Base-by-base conservation (phyloP, 2,888 invertebrate genomes). In the Drosophila barbarae region DNA sequence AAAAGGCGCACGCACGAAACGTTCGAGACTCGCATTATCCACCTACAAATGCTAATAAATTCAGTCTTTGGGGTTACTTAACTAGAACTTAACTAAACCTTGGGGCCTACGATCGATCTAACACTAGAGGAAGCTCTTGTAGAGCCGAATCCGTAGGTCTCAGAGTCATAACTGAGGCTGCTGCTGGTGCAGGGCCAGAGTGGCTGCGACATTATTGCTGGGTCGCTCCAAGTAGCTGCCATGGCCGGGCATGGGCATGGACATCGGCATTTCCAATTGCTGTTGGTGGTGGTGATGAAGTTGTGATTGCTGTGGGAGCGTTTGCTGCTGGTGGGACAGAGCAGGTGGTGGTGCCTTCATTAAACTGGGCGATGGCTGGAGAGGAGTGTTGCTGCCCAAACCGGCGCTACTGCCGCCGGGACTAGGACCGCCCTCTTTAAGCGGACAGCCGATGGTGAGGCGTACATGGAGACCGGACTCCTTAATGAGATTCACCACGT, bases 401-500 rank as follows among this genome's bases (percentile, higher is more conserved):
- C 76, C 72, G 9, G 59, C 81, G 12, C 79, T 72, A 60, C 74
- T 77, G 5, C 74, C 78, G 0, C 76, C 84, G 1, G 84, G 74
- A 63, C 84, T 84, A 3, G 85, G 81, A 7, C 73, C 82, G 28
- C 79, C 84, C 53, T 84, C 86, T 74, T 76, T 89, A 15, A 89
- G 87, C 7, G 89, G 89, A 59, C 87, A 87, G 4, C 90, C 90
- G 64, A 96, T 96, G 13, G 95, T 96, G 52, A 96, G 91, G 0
- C 96, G 95, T 63, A 98, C 97, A 49, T 95, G 93, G 74, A 96
- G 93, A 23, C 98, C 98, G 0, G 98, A 98, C 87, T 96, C 98
- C 90, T 98, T 99, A 86, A 99, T 99, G 69, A 99, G 93, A 87
- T 97, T 97, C 4, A 99, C 98, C 64, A 99, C 98, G 86, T 98